phyloP scores from a whole-genome alignment of 2,888 invertebrate species.

The Orthosia incerta region DNA sequence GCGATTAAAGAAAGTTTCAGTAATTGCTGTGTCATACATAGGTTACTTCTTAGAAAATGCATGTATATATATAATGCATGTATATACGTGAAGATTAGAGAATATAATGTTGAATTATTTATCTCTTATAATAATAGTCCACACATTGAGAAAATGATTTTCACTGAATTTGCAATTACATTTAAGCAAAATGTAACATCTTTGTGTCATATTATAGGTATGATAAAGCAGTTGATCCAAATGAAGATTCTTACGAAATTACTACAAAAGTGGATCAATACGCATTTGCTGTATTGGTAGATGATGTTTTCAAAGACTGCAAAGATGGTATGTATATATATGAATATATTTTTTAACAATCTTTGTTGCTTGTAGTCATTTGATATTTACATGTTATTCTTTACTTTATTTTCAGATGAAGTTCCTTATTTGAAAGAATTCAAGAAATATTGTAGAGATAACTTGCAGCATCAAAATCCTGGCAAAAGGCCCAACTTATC shows the following conservation, averaged over 20 bases:
- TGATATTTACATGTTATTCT: constrained; percentile 1
- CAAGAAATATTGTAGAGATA: constrained; percentile 92
- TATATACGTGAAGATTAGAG: no score
- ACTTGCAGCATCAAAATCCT: constrained; percentile 93
- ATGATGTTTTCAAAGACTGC: constrained; percentile 93
- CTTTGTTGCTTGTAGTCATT: neutral
- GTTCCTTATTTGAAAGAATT: constrained; percentile 93
- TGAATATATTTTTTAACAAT: neutral
- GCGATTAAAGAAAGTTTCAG: no score
- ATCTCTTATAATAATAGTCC: neutral
- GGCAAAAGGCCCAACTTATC: constrained; percentile 93
- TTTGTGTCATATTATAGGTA: constrained; percentile 87
- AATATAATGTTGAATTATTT: no score
- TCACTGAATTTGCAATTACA: neutral
- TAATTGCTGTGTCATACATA: no score
- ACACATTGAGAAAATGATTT: neutral
- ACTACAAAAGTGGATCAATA: constrained; percentile 93
- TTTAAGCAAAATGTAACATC: neutral
- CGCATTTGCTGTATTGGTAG: constrained; percentile 94
- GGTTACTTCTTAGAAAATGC: no score
- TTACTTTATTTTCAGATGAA: constrained; percentile 89
- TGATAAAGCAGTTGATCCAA: constrained; percentile 93
- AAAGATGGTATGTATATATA: constrained; percentile 91
- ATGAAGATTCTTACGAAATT: constrained; percentile 91
- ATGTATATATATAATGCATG: no score